Evolutionary conservation across 2,797 vertebrate genomes (phyloP), one percentile per base, ranked within the genome.

Genomic region (Australoheros facetus): DNA sequence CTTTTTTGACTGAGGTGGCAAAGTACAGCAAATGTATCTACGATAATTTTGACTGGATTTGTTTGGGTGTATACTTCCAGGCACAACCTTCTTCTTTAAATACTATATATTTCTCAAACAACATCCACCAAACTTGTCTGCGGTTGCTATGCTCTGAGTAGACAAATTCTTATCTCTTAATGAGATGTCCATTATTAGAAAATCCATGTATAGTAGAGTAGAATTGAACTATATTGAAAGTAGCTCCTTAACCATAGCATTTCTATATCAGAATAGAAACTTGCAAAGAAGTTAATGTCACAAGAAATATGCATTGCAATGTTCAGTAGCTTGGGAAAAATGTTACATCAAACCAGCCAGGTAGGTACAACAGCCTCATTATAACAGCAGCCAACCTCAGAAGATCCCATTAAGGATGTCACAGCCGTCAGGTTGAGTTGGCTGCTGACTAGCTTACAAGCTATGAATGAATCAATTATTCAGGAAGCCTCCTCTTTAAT

Each of bases 381-480:
- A 85, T 77, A 58, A 45, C 58, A 70, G 74, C 42, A 73, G 64
- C 76, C 26, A 21, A 42, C 51, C 53, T 81, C 42, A 85, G 75
- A 78, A 42, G 5, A 75, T 73, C 32, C 71, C 66, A 72, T 80
- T 89, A 85, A 56, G 54, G 56, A 77, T 84, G 84, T 85, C 82
- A 78, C 77, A 66, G 72, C 73, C 32, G 57, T 84, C 78, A 85
- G 64, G 26, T 45, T 80, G 76, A 86, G 78, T 66, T 71, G 84
- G 74, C 78, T 75, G 70, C 82, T 87, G 87, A 85, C 84, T 82
- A 74, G 59, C 78, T 85, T 32, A 81, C 80, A 88, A 73, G 59
- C 87, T 89, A 71, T 85, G 78, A 88, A 90, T 76, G 23, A 85
- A 87, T 93, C 55, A 84, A 85, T 92, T 89, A 93, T 91, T 92